Conservation (phyloP, 2,113 vertebrate species). For the Thinocorus orbignyianus region DNA sequence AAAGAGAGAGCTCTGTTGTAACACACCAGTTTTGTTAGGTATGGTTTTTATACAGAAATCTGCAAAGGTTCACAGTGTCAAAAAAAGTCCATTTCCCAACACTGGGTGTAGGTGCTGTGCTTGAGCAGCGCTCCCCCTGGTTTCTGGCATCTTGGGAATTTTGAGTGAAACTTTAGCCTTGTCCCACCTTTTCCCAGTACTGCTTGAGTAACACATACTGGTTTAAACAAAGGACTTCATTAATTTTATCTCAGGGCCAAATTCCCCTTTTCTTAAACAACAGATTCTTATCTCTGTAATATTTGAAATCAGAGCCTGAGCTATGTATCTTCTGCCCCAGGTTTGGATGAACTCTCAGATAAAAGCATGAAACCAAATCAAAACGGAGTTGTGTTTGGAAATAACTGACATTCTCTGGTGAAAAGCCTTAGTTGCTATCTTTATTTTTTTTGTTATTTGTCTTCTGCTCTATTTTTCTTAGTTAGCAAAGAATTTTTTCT, state of each 20-base stretch:
- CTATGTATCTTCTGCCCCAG: background rate
- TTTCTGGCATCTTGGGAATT: background rate
- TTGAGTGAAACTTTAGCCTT: background rate
- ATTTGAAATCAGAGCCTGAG: background rate
- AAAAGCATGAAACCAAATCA: background rate
- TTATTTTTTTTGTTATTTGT: background rate
- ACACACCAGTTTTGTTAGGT: background rate
- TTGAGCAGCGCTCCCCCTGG: accelerated
- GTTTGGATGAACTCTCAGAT: background rate
- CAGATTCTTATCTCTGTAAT: background rate
- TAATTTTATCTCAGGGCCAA: background rate
- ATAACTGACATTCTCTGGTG: background rate
- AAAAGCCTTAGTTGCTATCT: background rate
- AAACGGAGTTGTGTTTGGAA: background rate
- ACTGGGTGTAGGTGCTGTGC: accelerated
- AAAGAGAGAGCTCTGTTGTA: background rate
- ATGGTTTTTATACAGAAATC: background rate
- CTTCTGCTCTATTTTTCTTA: slow-evolving; percentile 7
- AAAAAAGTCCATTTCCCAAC: background rate
- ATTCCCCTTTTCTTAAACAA: background rate
- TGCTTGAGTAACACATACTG: no score
- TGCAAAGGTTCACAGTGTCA: background rate
- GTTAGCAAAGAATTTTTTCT: slow-evolving; percentile 8
- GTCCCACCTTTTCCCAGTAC: background rate
- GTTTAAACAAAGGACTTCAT: background rate